These are phyloP conservation scores for Cebidichthys violaceus DNA, from an alignment of 2,113 vertebrate species.

Conservation along the genomic window DNA sequence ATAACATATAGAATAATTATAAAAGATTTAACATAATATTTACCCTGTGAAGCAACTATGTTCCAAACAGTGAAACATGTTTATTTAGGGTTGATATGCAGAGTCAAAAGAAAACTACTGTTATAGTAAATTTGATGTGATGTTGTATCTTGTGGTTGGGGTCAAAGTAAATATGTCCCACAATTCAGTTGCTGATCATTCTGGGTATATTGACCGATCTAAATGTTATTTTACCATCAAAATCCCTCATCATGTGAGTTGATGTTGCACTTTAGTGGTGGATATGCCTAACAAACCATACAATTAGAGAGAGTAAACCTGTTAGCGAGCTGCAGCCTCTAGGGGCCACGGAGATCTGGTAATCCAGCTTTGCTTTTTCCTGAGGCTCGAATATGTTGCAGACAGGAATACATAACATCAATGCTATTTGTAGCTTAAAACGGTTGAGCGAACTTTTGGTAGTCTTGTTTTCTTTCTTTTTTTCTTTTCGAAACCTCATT, in stretches of 20 bases:
- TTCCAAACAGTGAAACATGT: too few species aligned
- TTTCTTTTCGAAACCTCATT: background rate
- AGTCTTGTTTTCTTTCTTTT: background rate
- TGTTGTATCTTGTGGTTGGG: background rate
- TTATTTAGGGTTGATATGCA: too few species aligned
- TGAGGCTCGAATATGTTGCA: background rate
- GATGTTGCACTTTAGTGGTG: too few species aligned
- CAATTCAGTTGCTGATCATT: background rate
- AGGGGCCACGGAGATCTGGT: background rate
- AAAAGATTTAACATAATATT: background rate
- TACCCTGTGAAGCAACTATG: background rate
- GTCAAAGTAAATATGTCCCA: background rate
- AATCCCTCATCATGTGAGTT: too few species aligned
- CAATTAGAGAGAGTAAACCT: background rate
- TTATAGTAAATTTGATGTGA: background rate
- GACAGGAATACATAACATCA: too few species aligned
- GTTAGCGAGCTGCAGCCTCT: background rate
- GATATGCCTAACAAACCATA: too few species aligned
- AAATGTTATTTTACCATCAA: background rate
- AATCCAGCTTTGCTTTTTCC: background rate
- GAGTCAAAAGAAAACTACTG: background rate
- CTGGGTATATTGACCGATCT: background rate
- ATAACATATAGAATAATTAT: background rate
- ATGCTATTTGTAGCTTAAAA: background rate
- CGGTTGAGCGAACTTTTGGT: background rate